A percentile compares a stretch with the other conserved stretches of the same genome.
These are phyloP conservation scores for Bufo bufo DNA, from an alignment of 2,113 vertebrate genomes.

Conservation along the genomic window DNA sequence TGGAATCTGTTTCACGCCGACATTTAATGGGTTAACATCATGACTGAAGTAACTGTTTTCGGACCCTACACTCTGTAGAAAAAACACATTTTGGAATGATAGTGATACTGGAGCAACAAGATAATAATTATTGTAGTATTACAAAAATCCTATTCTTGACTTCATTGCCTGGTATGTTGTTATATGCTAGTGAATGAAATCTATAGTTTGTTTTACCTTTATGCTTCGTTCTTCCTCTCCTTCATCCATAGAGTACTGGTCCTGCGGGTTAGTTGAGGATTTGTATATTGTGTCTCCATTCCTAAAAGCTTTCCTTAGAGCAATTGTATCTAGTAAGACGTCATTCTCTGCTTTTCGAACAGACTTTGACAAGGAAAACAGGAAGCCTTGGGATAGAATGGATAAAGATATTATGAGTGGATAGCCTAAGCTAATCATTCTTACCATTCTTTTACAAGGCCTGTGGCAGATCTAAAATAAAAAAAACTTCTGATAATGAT, in stretches of 20 bases:
- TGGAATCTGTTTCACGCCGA: conserved; percentile 66
- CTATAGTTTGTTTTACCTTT: conserved; percentile 63
- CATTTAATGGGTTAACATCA: conserved; percentile 63
- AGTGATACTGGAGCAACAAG: not conserved
- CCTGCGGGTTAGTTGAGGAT: conserved; percentile 64
- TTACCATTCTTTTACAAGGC: conserved; percentile 62
- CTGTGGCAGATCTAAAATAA: conserved; percentile 34
- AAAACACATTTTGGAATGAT: not conserved
- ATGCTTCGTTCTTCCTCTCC: conserved; percentile 70
- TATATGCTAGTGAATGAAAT: not conserved
- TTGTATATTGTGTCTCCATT: conserved; percentile 68
- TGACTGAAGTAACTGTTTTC: conserved; percentile 67
- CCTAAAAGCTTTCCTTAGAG: conserved; percentile 67
- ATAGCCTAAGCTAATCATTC: conserved; percentile 73
- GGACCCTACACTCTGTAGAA: conserved; percentile 67
- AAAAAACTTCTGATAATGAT: not conserved
- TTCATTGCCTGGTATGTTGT: no score
- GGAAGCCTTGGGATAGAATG: conserved; percentile 81
- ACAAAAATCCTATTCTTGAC: no score
- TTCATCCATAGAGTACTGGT: conserved; percentile 71
- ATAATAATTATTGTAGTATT: not conserved
- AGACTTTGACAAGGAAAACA: conserved; percentile 73
- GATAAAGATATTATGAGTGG: conserved; percentile 75
- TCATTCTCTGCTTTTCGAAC: conserved; percentile 70
- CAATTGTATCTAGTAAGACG: conserved; percentile 70